phyloP scores from a whole-genome alignment of 2,888 invertebrate species.

The Nudaria mundana region DNA sequence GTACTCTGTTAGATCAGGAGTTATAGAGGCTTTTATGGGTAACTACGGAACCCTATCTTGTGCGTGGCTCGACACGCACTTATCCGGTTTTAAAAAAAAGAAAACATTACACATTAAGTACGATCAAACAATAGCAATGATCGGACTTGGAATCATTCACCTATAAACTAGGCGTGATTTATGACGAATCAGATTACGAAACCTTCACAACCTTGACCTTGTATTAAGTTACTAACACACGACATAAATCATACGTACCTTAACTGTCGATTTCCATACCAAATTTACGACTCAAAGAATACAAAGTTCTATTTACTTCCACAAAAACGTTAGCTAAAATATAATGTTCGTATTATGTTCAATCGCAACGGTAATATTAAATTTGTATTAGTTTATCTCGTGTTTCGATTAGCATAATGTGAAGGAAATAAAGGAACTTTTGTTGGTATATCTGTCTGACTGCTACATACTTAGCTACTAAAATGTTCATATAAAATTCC shows the following conservation, averaged over 20 bases:
- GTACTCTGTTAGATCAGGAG: too few relatives aligned
- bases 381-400: slow-evolving; percentile 16
- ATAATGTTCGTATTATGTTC: too few relatives aligned
- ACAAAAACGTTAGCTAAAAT: neutral
- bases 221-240: slow-evolving; percentile 17
- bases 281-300: slow-evolving; percentile 24
- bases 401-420: slow-evolving; percentile 24
- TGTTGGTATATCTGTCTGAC: slow-evolving; percentile 8
- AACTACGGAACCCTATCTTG: too few relatives aligned
- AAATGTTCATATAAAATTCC: neutral
- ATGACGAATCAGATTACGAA: neutral
- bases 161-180: neutral
- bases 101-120: too few relatives aligned
- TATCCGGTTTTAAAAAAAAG: too few relatives aligned
- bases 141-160: neutral
- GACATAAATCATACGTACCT: slow-evolving; percentile 28
- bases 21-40: too few relatives aligned
- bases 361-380: slow-evolving; percentile 1
- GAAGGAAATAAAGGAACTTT: slow-evolving; percentile 25
- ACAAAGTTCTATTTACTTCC: slow-evolving; percentile 21
- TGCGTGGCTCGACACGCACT: too few relatives aligned
- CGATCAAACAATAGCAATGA: too few relatives aligned
- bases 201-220: slow-evolving; percentile 12
- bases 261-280: slow-evolving; percentile 11
- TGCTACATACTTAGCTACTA: neutral